phyloP scores from a whole-genome alignment of 1,140 invertebrate species.

The Phenacoccus solenopsis region DNA sequence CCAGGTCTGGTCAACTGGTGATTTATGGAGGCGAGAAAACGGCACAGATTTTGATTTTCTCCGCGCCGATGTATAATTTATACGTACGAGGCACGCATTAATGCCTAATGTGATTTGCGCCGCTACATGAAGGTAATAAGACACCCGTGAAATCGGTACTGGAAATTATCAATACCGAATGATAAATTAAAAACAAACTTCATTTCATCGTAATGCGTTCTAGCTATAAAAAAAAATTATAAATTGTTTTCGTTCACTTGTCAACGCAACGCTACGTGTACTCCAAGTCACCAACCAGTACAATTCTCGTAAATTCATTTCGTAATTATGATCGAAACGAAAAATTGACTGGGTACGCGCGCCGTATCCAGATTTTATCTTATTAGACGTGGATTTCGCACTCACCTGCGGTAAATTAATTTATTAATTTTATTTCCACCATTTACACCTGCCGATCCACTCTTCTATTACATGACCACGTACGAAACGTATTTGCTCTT shows the following conservation, averaged over 20 bases:
- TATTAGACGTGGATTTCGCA: not conserved
- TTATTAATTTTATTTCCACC: not conserved
- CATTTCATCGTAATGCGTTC: not conserved
- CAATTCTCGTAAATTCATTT: too few species aligned
- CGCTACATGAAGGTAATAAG: not conserved
- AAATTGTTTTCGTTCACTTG: not conserved
- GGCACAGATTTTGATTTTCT: too few species aligned
- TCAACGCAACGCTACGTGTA: too few species aligned
- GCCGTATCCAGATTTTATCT: too few species aligned
- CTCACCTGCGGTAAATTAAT: not conserved
- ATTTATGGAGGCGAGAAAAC: too few species aligned
- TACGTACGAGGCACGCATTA: not conserved
- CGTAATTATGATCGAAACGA: too few species aligned
- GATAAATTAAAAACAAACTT: conserved; percentile 3
- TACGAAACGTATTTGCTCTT: too few species aligned
- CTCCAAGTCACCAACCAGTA: too few species aligned
- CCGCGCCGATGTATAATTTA: too few species aligned
- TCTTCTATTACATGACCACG: not conserved
- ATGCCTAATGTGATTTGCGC: not conserved
- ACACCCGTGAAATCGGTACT: not conserved
- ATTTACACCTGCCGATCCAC: too few species aligned
- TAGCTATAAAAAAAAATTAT: not conserved
- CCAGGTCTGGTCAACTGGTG: too few species aligned
- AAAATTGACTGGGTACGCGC: not conserved
- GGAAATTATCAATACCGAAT: not conserved